Evolutionary conservation across 2,888 invertebrate genomes (phyloP).

Genomic region (Elegia similella): DNA sequence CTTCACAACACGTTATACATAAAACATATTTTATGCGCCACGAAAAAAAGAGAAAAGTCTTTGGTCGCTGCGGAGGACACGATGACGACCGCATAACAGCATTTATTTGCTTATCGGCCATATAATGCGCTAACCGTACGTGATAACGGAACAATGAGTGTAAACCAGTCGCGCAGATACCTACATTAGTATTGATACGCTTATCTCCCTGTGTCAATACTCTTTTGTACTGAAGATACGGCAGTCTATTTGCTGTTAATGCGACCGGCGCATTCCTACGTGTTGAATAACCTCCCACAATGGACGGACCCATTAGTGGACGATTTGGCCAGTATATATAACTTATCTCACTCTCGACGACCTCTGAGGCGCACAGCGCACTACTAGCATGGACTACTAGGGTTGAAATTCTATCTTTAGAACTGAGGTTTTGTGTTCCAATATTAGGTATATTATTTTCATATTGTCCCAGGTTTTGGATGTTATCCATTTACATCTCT

Average conservation of each 20-base stretch:
- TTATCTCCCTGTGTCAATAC: conserved; percentile 77
- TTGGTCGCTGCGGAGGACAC: conserved; percentile 14
- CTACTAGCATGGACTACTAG: too few species aligned
- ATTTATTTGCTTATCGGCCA: conserved; percentile 76
- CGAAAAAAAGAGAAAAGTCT: conserved; percentile 26
- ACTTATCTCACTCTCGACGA: conserved; percentile 38
- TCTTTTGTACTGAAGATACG: conserved; percentile 77
- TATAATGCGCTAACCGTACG: conserved; percentile 70
- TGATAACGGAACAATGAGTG: conserved; percentile 78
- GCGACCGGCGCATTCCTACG: conserved; percentile 66
- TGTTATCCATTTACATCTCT: too few species aligned
- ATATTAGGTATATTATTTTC: too few species aligned
- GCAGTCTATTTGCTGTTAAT: conserved; percentile 76
- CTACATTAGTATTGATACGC: conserved; percentile 72
- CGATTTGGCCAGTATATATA: conserved; percentile 46
- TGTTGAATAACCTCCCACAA: conserved; percentile 68
- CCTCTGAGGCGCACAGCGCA: too few species aligned
- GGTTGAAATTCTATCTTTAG: too few species aligned
- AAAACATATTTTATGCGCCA: conserved; percentile 28
- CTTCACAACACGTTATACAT: conserved; percentile 26
- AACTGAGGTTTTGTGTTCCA: too few species aligned
- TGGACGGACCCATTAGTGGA: conserved; percentile 62
- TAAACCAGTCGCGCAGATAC: conserved; percentile 64
- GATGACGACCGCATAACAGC: conserved; percentile 41
- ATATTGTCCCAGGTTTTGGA: too few species aligned